Base-by-base conservation (phyloP, 2,113 vertebrate species). In the Leptobrachium leishanense region DNA sequence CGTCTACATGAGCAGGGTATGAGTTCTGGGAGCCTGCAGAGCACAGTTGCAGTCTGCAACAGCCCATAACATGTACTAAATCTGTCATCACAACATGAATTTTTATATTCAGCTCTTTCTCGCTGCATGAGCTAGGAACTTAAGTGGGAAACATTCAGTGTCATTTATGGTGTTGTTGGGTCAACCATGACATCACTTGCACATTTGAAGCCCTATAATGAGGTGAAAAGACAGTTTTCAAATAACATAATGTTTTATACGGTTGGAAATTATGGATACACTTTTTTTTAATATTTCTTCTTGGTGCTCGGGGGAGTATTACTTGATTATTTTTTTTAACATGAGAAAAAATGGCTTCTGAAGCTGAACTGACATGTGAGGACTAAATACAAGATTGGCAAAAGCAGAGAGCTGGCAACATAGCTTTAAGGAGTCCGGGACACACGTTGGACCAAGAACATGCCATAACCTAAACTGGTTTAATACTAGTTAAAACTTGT, bases 1-100 rank as follows among this genome's bases (percentile, higher is more conserved):
- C 85, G 90, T 92, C 92, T 92, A 95, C 87, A 87, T 92, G 91
- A 92, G 91, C 93, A 85, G 87, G 84, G 87, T 91, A 91, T 90
- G 90, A 93, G 95, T 95, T 93, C 90, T 93, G 92, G 89, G 88
- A 68, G 95, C 95, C 96, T 95, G 93, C 94, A 94, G 93, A 91
- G 93, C 88, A 90, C 92, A 89, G 92, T 92, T 92, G 92, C 93
- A 95, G 96, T 96, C 95, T 94, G 90, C 92, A 94, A 91, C 91
- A 89, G 88, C 95, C 93, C 95, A 92, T 93, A 94, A 92, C 96
- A 97, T 98, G 94, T 96, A 95, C 94, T 99, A 98, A 99, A 99
- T 99, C 98, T 98, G 96, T 98, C 96, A 97, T 89, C 95, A 92
- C 93, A 2, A 90, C 91, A 93, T 90, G 90, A 94, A 93, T 91